These are phyloP conservation scores for Gryon sp. DNA, from an alignment of 1,140 invertebrate genomes.

Conservation along the genomic window DNA sequence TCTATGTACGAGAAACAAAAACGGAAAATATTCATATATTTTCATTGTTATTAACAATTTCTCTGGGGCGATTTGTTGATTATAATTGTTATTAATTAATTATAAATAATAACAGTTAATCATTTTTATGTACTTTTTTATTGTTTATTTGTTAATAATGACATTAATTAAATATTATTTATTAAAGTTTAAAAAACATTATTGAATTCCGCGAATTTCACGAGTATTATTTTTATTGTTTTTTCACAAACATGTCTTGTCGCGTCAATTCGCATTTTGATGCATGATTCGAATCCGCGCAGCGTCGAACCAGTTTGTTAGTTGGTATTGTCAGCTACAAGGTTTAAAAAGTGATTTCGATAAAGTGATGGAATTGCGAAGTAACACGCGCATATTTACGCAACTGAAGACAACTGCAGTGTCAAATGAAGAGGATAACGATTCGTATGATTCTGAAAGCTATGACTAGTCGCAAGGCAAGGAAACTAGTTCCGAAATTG, in stretches of 20 bases:
- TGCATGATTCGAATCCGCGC: not conserved
- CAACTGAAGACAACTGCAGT: not conserved
- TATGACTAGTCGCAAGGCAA: slow-evolving; percentile 1
- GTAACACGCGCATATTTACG: slow-evolving; percentile 9
- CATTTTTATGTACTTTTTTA: not conserved
- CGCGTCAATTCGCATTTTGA: not conserved
- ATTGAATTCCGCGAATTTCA: not conserved
- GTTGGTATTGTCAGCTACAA: not conserved
- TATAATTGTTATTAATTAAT: slow-evolving; percentile 3
- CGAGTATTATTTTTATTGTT: not conserved
- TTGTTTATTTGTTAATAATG: slow-evolving; percentile 9
- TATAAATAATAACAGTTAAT: slow-evolving; percentile 4
- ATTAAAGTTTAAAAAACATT: not conserved
- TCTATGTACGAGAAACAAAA: too few relatives aligned
- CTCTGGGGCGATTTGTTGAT: not conserved
- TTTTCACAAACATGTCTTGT: not conserved
- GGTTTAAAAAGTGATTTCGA: slow-evolving; percentile 1
- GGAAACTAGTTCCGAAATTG: slow-evolving; percentile 10
- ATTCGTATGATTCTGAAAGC: slow-evolving; percentile 11
- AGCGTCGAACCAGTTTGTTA: not conserved
- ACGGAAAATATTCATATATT: not conserved
- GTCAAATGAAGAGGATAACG: slow-evolving; percentile 3
- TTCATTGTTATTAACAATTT: slow-evolving; percentile 2
- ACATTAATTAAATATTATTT: not conserved
- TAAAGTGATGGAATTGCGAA: slow-evolving; percentile 17